Percentiles rank a stretch among this genome's conserved stretches.
Conservation (phyloP, 1,140 invertebrate genomes). For the Geopemphigus sp. region DNA sequence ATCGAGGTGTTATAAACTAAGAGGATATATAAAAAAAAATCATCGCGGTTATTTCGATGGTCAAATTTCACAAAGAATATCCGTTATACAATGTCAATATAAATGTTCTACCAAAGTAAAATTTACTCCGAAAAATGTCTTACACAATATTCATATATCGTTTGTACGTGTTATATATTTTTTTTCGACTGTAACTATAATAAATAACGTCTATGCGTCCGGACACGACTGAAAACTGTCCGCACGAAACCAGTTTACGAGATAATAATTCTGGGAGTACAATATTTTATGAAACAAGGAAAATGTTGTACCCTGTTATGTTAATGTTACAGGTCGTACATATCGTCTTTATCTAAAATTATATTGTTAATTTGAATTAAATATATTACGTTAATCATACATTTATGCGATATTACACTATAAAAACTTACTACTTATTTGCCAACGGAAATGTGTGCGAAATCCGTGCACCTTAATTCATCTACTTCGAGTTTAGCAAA, state of each 20-base stretch:
- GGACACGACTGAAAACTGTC: constrained; percentile 18
- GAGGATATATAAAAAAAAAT: neutral
- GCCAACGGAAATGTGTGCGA: constrained; percentile 31
- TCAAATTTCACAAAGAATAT: neutral
- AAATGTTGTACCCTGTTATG: constrained; percentile 45
- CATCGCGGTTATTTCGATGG: neutral
- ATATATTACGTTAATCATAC: neutral
- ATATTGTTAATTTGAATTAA: constrained; percentile 24
- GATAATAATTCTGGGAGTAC: constrained; percentile 12
- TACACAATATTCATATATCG: neutral
- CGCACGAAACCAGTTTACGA: neutral
- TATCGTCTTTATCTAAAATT: constrained; percentile 7
- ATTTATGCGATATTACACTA: neutral
- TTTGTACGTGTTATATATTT: neutral
- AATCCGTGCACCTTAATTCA: constrained; percentile 27
- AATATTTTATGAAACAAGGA: constrained; percentile 46
- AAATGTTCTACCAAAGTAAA: constrained; percentile 12
- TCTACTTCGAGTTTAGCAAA: constrained; percentile 16
- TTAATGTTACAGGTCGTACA: constrained; percentile 36
- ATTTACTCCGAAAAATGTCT: constrained; percentile 6
- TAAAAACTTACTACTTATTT: constrained; percentile 8
- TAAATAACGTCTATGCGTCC: neutral
- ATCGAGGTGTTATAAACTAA: constrained; percentile 27
- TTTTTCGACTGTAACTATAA: neutral
- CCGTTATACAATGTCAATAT: constrained; percentile 11